phyloP scores from a whole-genome alignment of 92 coral and sea anemone genomes.

The Bergia puertoricense region DNA sequence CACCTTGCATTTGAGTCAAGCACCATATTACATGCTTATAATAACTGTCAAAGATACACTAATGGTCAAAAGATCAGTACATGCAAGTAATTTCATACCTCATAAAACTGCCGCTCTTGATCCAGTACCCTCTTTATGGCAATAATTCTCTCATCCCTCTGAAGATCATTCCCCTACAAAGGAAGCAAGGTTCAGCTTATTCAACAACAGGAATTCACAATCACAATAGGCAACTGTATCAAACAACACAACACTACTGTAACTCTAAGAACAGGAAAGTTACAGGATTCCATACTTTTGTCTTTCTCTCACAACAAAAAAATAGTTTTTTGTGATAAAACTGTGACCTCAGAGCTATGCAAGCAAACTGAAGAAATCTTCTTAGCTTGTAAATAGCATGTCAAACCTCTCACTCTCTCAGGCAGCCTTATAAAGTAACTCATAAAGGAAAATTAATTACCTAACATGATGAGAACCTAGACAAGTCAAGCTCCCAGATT shows the following conservation, averaged over 20 bases:
- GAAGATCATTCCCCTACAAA: slow-evolving; percentile 62
- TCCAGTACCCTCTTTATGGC: slow-evolving; percentile 79
- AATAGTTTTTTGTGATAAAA: not conserved
- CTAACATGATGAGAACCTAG: not conserved
- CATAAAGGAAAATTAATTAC: not conserved
- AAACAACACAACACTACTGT: not conserved
- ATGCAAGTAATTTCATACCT: slow-evolving; percentile 55
- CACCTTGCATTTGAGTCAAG: not conserved
- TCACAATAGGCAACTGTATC: not conserved
- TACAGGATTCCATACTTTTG: not conserved
- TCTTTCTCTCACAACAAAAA: not conserved
- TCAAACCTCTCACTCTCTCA: slow-evolving; percentile 15
- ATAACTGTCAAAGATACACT: not conserved
- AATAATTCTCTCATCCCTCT: slow-evolving; percentile 78
- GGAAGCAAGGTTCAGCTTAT: not conserved
- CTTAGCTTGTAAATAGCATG: not conserved
- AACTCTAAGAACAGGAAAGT: not conserved
- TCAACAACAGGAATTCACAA: not conserved
- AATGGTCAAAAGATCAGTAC: slow-evolving; percentile 7
- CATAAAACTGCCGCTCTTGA: slow-evolving; percentile 87
- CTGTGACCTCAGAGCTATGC: not conserved
- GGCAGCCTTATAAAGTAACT: not conserved
- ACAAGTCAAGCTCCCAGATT: slow-evolving; percentile 28
- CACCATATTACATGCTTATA: slow-evolving; percentile 8
- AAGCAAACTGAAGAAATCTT: not conserved